These are phyloP conservation scores for Caranx ignobilis DNA, from an alignment of 2,113 vertebrate species.

Conservation along the genomic window DNA sequence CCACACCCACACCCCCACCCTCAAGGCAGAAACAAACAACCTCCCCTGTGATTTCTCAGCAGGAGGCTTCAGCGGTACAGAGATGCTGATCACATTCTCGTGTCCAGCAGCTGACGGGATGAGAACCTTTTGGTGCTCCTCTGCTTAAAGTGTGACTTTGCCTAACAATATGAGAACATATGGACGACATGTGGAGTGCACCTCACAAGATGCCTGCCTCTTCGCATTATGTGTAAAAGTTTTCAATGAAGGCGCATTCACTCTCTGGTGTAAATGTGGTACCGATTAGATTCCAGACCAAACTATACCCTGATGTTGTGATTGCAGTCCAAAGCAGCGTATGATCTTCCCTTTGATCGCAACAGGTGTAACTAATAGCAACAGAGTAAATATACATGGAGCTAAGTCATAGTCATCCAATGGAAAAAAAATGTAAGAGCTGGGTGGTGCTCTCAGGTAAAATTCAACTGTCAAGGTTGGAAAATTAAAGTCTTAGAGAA, in stretches of 20 bases:
- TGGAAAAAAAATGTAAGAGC: constrained; percentile 30
- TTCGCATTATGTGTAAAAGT: constrained; percentile 21
- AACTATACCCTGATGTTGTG: constrained; percentile 40
- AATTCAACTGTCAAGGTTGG: constrained; percentile 32
- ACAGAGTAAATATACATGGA: constrained; percentile 18
- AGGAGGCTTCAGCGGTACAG: constrained; percentile 43
- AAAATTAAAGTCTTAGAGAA: constrained; percentile 27
- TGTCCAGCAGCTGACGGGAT: constrained; percentile 42
- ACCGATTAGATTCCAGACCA: constrained; percentile 52
- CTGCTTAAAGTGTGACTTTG: constrained; percentile 38
- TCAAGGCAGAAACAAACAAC: constrained; percentile 55
- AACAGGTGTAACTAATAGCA: constrained; percentile 52
- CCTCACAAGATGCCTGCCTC: constrained; percentile 45
- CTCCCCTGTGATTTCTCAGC: constrained; percentile 59
- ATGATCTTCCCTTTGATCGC: constrained; percentile 52
- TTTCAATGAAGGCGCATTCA: constrained; percentile 33
- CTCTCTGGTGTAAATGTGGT: constrained; percentile 43
- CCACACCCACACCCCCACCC: not conserved
- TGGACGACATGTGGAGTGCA: constrained; percentile 50
- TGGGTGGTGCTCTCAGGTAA: constrained; percentile 35
- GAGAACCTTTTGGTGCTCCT: constrained; percentile 49
- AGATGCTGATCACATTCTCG: constrained; percentile 52
- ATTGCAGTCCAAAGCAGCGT: constrained; percentile 37
- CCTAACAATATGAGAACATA: constrained; percentile 55
- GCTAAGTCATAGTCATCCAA: constrained; percentile 28